Conservation (phyloP, 2,797 vertebrate species). For the Rhynchonycteris naso region DNA sequence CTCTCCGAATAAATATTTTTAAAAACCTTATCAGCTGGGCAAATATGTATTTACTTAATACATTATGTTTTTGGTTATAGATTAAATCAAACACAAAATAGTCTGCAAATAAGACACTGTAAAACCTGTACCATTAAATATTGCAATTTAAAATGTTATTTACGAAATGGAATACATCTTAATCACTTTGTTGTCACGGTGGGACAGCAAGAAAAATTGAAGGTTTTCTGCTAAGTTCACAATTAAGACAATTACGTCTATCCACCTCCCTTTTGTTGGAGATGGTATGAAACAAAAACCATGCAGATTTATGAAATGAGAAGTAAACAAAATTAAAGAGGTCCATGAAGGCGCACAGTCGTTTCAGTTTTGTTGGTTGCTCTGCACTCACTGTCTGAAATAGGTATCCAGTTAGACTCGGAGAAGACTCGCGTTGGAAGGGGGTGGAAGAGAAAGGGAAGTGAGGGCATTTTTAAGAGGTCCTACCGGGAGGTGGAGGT, state of each 20-base stretch:
- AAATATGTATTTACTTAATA: constrained; percentile 84
- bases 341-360: not conserved
- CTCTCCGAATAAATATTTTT: constrained; percentile 76
- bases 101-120: constrained; percentile 70
- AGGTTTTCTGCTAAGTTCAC: constrained; percentile 26
- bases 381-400: not conserved
- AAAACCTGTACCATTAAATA: constrained; percentile 50
- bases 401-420: not conserved
- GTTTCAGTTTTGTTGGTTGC: no score
- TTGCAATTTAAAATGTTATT: constrained; percentile 66
- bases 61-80: constrained; percentile 79
- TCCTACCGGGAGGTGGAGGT: not conserved
- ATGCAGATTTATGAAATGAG: constrained; percentile 36
- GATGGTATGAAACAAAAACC: constrained; percentile 61
- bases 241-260: not conserved
- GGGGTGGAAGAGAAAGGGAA: not conserved
- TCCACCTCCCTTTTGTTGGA: constrained; percentile 35
- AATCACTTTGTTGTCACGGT: constrained; percentile 59
- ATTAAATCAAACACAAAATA: constrained; percentile 81
- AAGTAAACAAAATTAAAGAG: not conserved
- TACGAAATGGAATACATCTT: constrained; percentile 59
- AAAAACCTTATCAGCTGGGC: constrained; percentile 81
- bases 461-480: not conserved
- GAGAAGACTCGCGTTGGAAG: not conserved
- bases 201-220: not conserved